Evolutionary conservation across 2,797 vertebrate genomes (phyloP).

Genomic region (Cossypha polioptera): DNA sequence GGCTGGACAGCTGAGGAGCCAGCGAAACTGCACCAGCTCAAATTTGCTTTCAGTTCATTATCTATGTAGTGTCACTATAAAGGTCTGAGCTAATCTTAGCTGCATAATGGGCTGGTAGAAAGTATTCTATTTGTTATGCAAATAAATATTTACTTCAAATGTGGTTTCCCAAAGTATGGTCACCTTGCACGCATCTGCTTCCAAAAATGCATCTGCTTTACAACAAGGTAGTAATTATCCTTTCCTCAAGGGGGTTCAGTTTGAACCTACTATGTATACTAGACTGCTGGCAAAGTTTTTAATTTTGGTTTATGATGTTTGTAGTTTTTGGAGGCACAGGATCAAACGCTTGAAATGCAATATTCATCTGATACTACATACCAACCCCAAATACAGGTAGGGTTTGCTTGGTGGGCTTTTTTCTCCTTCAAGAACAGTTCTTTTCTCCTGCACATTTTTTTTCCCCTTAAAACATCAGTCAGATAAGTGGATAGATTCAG

Average conservation of each 20-base stretch:
- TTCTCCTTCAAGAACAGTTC: slow-evolving; percentile 1
- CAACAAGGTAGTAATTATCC: slow-evolving; percentile 86
- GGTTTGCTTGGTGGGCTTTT: slow-evolving; percentile 53
- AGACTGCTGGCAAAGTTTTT: slow-evolving; percentile 74
- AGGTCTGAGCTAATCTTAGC: slow-evolving; percentile 79
- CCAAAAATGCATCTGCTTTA: slow-evolving; percentile 78
- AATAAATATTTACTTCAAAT: slow-evolving; percentile 81
- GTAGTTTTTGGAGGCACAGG: slow-evolving; percentile 76
- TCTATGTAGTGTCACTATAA: slow-evolving; percentile 74
- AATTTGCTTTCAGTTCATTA: slow-evolving; percentile 73
- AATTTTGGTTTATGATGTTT: slow-evolving; percentile 77
- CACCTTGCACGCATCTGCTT: slow-evolving; percentile 78
- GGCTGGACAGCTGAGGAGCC: slow-evolving; percentile 72
- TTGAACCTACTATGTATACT: slow-evolving; percentile 75
- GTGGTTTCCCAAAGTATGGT: slow-evolving; percentile 79
- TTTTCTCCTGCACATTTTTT: neutral
- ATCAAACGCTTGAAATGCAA: slow-evolving; percentile 70
- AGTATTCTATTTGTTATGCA: slow-evolving; percentile 79
- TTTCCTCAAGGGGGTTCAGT: slow-evolving; percentile 76
- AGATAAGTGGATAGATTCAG: neutral
- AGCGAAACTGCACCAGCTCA: slow-evolving; percentile 66
- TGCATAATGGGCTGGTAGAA: slow-evolving; percentile 76
- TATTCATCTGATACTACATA: slow-evolving; percentile 65
- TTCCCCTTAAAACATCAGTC: neutral
- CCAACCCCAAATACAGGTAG: slow-evolving; percentile 58